Conservation (phyloP, 2,888 invertebrate genomes). For the Zhengitettix transpicula region DNA sequence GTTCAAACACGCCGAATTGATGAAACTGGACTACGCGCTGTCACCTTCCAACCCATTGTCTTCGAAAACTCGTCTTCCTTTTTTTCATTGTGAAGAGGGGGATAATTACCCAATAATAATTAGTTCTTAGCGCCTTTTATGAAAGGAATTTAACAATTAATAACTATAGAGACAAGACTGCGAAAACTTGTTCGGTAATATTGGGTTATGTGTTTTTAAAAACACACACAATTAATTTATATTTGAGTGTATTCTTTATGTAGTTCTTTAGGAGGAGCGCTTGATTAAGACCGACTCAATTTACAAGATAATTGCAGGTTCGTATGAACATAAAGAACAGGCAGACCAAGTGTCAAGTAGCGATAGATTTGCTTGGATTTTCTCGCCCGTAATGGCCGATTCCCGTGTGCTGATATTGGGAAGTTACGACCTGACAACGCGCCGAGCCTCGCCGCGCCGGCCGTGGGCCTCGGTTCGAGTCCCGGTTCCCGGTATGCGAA, state of each 20-base stretch:
- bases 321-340: not conserved
- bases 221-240: not conserved
- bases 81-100: not conserved
- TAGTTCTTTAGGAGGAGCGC: not conserved
- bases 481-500: no score
- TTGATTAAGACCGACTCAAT: not conserved
- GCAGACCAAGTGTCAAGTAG: not conserved
- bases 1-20: no score
- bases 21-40: no score
- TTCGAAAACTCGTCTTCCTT: no score
- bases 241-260: not conserved
- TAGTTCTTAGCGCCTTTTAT: not conserved
- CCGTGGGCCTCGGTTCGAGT: no score
- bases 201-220: not conserved
- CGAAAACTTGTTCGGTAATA: not conserved
- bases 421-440: no score
- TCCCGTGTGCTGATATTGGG: no score
- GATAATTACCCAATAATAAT: not conserved
- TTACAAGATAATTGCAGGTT: not conserved
- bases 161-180: not conserved
- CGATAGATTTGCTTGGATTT: not conserved
- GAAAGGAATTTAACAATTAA: not conserved
- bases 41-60: no score
- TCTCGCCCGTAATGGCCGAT: not conserved
- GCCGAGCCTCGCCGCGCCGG: no score